Conservation (phyloP, 2,113 vertebrate genomes). For the Tapirus terrestris region DNA sequence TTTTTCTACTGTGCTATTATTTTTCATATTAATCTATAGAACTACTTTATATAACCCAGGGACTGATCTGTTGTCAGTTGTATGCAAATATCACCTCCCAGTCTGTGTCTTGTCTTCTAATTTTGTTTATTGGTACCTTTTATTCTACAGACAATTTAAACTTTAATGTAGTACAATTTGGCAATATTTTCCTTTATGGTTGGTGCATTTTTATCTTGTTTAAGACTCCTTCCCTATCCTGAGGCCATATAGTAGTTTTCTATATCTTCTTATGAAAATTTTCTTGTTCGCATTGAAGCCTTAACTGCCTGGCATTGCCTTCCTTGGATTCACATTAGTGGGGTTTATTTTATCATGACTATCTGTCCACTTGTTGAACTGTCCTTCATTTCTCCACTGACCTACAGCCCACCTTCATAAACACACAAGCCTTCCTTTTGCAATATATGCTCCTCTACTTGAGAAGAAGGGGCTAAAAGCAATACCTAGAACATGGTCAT, state of each 20-base stretch:
- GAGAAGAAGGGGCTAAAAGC: neutral
- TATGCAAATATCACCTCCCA: neutral
- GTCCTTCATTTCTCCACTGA: neutral
- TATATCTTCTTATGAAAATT: neutral
- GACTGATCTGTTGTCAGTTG: neutral
- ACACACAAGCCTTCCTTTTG: neutral
- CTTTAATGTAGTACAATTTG: neutral
- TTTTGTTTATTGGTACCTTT: neutral
- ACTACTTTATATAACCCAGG: neutral
- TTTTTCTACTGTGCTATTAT: neutral
- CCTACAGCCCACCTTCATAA: neutral
- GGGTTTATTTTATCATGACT: neutral
- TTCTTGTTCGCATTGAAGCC: neutral
- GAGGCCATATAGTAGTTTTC: neutral
- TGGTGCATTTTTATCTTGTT: neutral
- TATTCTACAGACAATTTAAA: neutral
- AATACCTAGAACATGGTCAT: neutral
- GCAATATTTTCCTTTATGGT: neutral
- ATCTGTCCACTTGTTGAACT: neutral
- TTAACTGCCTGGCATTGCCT: neutral
- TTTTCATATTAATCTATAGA: neutral
- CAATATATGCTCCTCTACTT: neutral
- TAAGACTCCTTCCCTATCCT: neutral
- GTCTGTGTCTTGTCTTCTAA: neutral
- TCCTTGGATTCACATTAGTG: neutral